Base-by-base conservation (phyloP, 2,888 invertebrate genomes). In the Hemicrepidius hirtus region DNA sequence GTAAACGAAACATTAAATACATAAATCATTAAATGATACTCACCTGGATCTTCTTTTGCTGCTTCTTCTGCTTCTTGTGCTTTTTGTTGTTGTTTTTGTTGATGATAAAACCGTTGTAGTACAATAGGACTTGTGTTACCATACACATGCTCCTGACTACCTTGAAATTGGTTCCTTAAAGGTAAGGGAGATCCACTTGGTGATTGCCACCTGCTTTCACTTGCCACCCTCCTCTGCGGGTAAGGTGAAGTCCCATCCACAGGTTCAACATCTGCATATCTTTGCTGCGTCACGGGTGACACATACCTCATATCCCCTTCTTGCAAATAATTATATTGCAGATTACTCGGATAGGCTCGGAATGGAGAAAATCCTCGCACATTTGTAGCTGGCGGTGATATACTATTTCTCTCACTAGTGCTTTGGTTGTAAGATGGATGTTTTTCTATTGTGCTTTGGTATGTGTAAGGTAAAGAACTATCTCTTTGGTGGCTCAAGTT, bases 101-200 rank as follows among this genome's bases (percentile, higher is more conserved):
- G 94, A 84, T 94, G 94, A 82, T 92, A 92, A 84, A 93, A 94
- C 84, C 94, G 88, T 84, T 94, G 94, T 78, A 94, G 87, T 71
- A 94, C 92, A 84, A 94, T 92, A 40, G 94, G 94, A 86, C 93
- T 94, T 66, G 93, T 93, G 87, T 93, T 94, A 75, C 93, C 93
- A 49, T 90, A 90, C 65, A 82, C 81, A 73, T 81, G 83, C 35
- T 83, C 83, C 67, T 71, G 72, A 59, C 57, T 72, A 28, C 35
- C 50, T 67, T 65, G 81, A 74, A 83, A 82, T 67, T 85, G 85
- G 69, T 83, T 84, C 72, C 87, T 77, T 37, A 84, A 76, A 16
- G 85, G 86, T 71, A 87, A 77, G n/a, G 87, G 87, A 21, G 87
- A 87, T 40, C 82, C 84, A 60, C 82, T 79, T 7, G 86, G 86